Base-by-base conservation (phyloP, 1,140 invertebrate genomes). In the Drosophila novamexicana region DNA sequence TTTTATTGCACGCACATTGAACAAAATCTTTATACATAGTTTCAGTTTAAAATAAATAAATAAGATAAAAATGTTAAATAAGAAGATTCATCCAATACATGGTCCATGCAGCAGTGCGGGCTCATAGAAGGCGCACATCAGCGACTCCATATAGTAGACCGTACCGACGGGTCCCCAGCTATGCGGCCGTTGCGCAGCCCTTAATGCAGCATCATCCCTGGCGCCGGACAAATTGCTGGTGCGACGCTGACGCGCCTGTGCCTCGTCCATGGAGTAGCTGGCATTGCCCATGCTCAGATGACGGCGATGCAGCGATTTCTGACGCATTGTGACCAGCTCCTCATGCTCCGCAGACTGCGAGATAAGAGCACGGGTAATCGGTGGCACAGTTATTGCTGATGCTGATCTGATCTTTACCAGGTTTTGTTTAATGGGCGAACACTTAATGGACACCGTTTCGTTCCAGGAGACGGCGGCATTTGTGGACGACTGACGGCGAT, bases 131-230 rank as follows among this genome's bases (percentile, higher is more conserved):
- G 83, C 90, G 70, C 81, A 79, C 84, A 91, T 90, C 73, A 91
- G 70, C 76, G 90, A 91, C 70, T 91, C 90, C 81, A 82, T 85
- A 70, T 80, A 83, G 79, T 77, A 83, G 79, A 67, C 90, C 81
- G 86, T 91, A 91, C 90, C 91, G 39, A 92, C 81, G 29, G 91
- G 91, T 73, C 91, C 91, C 91, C 91, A 92, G 64, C 91, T 92
- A 54, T 88, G 77, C 1, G 91, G 91, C n/a, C 91, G 84, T 45
- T 80, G 62, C 10, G 90, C 66, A 10, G 64, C 61, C n/a, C 66
- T 63, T n/a, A 77, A 7, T 1, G 53, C 52, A 2, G 63, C 50
- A 42, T 81, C 90, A 12, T 91, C 91, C 36, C 75, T 59, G 29
- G 75, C 72, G 14, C 81, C 82, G 0, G 73, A 81, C 1, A 89